Evolutionary conservation across 1,140 invertebrate species (phyloP).

Genomic region (Coenobita brevimanus): DNA sequence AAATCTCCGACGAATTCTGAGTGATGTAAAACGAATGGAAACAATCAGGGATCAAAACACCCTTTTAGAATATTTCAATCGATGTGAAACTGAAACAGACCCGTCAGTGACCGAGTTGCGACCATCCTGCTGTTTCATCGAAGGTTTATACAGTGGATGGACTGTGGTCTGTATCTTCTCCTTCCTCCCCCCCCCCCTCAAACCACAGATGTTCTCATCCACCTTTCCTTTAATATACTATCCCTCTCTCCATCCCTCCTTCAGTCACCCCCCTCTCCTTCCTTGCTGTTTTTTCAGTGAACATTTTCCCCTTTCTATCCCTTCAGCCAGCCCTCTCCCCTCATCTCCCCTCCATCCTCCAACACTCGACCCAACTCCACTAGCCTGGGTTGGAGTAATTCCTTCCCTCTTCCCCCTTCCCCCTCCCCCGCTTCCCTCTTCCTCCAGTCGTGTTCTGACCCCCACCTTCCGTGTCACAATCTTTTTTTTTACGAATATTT

Average conservation of each 20-base stretch:
- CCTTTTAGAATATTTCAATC: too few relatives aligned
- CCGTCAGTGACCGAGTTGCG: too few relatives aligned
- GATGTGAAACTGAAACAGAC: too few relatives aligned
- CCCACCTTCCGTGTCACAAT: background rate
- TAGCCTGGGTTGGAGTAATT: background rate
- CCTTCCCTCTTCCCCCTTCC: background rate
- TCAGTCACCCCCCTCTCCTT: background rate
- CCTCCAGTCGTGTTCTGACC: background rate
- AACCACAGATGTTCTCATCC: background rate
- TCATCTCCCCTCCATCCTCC: too few relatives aligned
- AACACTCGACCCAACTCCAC: too few relatives aligned
- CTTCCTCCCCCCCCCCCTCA: background rate
- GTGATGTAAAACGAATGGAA: too few relatives aligned
- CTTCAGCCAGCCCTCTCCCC: too few relatives aligned
- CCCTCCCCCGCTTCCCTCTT: background rate
- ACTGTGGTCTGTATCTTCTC: background rate
- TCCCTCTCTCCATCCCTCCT: background rate
- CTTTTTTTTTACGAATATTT: too few relatives aligned
- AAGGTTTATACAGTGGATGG: too few relatives aligned
- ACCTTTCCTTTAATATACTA: background rate
- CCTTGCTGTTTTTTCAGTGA: background rate
- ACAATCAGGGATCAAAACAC: too few relatives aligned
- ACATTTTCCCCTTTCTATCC: background rate
- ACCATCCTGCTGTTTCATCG: too few relatives aligned
- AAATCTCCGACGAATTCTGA: too few relatives aligned